Conservation (phyloP, 2,113 vertebrate species). For the Albula goreensis region DNA sequence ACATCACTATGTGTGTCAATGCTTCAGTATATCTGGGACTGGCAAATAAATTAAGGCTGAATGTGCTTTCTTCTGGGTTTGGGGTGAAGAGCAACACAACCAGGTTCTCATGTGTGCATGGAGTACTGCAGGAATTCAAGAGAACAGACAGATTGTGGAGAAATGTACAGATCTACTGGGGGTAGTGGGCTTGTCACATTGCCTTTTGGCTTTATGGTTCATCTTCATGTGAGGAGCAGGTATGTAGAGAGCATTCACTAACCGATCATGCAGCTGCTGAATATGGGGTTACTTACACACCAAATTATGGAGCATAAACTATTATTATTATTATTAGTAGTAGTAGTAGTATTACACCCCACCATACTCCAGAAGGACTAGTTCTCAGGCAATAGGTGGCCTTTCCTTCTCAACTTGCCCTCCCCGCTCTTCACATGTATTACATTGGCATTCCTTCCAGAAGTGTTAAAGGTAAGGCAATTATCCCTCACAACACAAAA, state of each 20-base stretch:
- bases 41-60: no score
- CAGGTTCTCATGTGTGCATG: background rate
- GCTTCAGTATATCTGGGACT: background rate
- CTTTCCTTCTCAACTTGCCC: background rate
- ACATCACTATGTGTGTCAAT: background rate
- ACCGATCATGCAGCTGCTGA: no score
- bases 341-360: no score
- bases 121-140: background rate
- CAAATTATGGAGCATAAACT: background rate
- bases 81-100: background rate
- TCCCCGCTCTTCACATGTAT: constrained; percentile 19
- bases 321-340: no score
- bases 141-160: background rate
- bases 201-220: no score
- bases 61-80: background rate
- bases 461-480: no score
- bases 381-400: no score
- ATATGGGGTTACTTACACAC: background rate
- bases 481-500: no score
- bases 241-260: no score
- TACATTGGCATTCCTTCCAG: no score
- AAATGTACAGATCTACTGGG: background rate
- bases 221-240: no score
- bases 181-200: background rate
- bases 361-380: no score